These are phyloP conservation scores for Triplophysa tibetana DNA, from an alignment of 2,113 vertebrate genomes.

Conservation along the genomic window DNA sequence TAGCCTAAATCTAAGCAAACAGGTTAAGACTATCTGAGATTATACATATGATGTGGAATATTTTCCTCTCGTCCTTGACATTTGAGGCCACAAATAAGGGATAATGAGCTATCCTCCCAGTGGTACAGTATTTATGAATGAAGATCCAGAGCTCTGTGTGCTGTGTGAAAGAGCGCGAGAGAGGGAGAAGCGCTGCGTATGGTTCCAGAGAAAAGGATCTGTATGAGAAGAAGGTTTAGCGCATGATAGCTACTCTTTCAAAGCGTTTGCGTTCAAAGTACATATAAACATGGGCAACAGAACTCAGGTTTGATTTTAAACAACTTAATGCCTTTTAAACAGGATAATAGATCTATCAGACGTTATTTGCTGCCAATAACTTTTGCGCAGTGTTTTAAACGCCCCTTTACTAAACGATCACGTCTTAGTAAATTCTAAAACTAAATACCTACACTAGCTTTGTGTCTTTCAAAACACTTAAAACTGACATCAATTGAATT, in stretches of 20 bases:
- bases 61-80: constrained; percentile 10
- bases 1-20: not conserved
- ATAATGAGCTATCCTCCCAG: constrained; percentile 9
- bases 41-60: constrained; percentile 16
- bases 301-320: constrained; percentile 27
- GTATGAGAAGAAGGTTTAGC: not conserved
- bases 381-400: constrained; percentile 37
- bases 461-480: not conserved
- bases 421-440: not conserved
- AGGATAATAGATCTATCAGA: not conserved
- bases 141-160: constrained; percentile 43
- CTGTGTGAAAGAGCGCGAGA: constrained; percentile 10
- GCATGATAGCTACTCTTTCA: constrained; percentile 9
- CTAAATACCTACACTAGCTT: not conserved
- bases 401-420: constrained; percentile 40
- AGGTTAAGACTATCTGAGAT: not conserved
- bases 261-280: not conserved
- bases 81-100: constrained; percentile 23
- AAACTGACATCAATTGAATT: not conserved
- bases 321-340: not conserved
- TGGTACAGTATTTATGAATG: constrained; percentile 54
- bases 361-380: not conserved
- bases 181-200: not conserved
- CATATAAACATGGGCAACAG: constrained; percentile 10
- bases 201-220: not conserved